Conservation (phyloP, 2,888 invertebrate genomes). For the Acanthosoma haemorrhoidale region DNA sequence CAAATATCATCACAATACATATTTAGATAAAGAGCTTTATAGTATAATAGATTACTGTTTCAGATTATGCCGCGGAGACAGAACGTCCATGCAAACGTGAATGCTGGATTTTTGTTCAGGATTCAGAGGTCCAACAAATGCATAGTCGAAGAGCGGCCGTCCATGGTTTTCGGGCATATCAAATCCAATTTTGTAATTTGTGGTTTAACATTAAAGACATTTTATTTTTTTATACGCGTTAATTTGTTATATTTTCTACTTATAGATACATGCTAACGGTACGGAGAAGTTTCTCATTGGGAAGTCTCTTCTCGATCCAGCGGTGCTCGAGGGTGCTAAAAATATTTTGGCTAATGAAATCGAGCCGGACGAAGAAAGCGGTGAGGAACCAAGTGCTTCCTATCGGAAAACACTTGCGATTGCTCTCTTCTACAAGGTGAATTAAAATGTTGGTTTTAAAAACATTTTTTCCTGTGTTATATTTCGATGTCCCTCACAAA, state of each 20-base stretch:
- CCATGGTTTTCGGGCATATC: constrained; percentile 53
- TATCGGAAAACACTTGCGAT: constrained; percentile 67
- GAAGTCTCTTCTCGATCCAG: constrained; percentile 49
- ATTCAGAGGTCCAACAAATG: constrained; percentile 50
- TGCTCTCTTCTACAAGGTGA: constrained; percentile 73
- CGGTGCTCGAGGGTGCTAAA: constrained; percentile 51
- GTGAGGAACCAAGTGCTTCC: constrained; percentile 55
- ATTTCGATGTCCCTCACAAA: not conserved
- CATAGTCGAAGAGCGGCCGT: constrained; percentile 48
- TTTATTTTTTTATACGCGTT: too few species aligned
- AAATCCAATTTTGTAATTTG: constrained; percentile 46
- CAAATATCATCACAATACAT: too few species aligned
- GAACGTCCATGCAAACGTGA: constrained; percentile 71
- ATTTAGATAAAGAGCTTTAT: too few species aligned
- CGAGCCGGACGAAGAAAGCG: constrained; percentile 56
- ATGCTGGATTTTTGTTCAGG: constrained; percentile 65
- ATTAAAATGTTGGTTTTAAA: not conserved
- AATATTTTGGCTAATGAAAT: constrained; percentile 55
- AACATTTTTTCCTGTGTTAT: not conserved
- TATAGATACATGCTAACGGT: constrained; percentile 55
- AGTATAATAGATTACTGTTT: too few species aligned
- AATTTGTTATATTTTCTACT: not conserved
- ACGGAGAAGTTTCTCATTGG: constrained; percentile 53
- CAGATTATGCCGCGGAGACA: constrained; percentile 71
- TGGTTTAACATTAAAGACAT: too few species aligned